A percentile compares a stretch with the other conserved stretches of the same genome.
phyloP scores from a whole-genome alignment of 2,888 invertebrate genomes.

The Cheilosia variabilis region DNA sequence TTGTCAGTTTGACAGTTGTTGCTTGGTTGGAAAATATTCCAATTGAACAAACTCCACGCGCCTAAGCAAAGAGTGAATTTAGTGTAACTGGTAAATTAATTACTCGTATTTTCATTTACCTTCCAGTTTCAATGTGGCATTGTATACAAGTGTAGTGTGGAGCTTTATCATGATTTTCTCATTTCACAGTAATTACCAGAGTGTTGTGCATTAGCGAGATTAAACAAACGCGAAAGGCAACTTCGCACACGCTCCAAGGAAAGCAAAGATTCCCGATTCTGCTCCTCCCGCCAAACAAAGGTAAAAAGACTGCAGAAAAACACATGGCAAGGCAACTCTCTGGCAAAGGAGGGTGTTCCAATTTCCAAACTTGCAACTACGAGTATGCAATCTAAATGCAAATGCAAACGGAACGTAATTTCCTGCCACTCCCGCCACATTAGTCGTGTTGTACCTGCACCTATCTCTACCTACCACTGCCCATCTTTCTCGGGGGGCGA shows the following conservation, averaged over 20 bases:
- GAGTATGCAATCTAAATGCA: slow-evolving; percentile 69
- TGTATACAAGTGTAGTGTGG: background rate
- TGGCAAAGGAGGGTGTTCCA: background rate
- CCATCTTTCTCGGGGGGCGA: slow-evolving; percentile 1
- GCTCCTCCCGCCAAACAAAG: background rate
- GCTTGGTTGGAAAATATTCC: background rate
- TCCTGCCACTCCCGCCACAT: slow-evolving; percentile 68
- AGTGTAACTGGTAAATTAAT: background rate
- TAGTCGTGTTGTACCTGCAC: slow-evolving; percentile 81
- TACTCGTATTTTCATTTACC: background rate
- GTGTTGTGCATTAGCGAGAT: slow-evolving; percentile 68
- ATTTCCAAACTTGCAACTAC: slow-evolving; percentile 16
- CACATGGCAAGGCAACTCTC: background rate
- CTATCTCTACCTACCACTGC: slow-evolving; percentile 76
- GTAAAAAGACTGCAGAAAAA: background rate
- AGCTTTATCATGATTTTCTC: background rate
- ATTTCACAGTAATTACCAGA: slow-evolving; percentile 61
- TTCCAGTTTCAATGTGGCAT: background rate
- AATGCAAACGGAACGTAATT: slow-evolving; percentile 70
- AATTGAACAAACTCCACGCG: background rate
- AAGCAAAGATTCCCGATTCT: slow-evolving; percentile 4
- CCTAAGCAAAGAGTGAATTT: background rate
- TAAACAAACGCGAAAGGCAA: slow-evolving; percentile 44
- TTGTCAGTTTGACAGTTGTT: slow-evolving; percentile 1
- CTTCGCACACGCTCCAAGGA: slow-evolving; percentile 15